Base-by-base conservation (phyloP, 2,113 vertebrate species). In the Hassar affinis region DNA sequence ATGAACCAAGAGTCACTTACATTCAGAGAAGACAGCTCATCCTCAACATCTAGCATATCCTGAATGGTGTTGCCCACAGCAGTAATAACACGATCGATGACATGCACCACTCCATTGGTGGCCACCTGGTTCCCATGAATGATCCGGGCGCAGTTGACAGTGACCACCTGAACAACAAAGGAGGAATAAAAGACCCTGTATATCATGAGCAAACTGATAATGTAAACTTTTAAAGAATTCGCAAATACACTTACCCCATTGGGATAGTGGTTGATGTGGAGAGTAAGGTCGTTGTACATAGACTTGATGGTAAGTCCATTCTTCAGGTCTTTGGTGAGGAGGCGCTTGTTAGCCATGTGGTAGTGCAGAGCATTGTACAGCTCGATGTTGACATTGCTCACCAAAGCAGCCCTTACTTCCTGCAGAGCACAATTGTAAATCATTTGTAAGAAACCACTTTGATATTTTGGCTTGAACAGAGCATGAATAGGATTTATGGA, bases 91-190 rank as follows among this genome's bases (percentile, higher is more conserved):
- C 98, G 96, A 82, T 99, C 98, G 81, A 99, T 91, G 0, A 99
- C 96, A 2, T 99, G 98, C 30, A 99, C 98, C 22, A 98, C 97
- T 20, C 98, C 98, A 59, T 99, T 99, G 82, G 98, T 99, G 80
- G 98, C 95, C 78, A 99, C 94, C 89, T 99, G 98, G 88, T 99
- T 99, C 2, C 95, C 98, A 12, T 98, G 94, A 88, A 98, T 96
- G 77, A 99, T 86, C 88, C 97, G 94, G 82, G 97, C 98, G 45
- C 98, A 99, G 91, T 99, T 99, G 76, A 99, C 97, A 0, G 98
- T 99, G 86, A 99, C 98, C 35, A 99, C 94, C 98, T 99, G 2
- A 77, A 86, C n/a, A 68, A 82, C 84, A 83, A 7, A 38, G 18
- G 10, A 22, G 30, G n/a, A 38, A 25, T 4, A 6, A 35, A 56